Evolutionary conservation across 2,888 invertebrate genomes (phyloP).

Genomic region (Thecocarcelia acutangulata): DNA sequence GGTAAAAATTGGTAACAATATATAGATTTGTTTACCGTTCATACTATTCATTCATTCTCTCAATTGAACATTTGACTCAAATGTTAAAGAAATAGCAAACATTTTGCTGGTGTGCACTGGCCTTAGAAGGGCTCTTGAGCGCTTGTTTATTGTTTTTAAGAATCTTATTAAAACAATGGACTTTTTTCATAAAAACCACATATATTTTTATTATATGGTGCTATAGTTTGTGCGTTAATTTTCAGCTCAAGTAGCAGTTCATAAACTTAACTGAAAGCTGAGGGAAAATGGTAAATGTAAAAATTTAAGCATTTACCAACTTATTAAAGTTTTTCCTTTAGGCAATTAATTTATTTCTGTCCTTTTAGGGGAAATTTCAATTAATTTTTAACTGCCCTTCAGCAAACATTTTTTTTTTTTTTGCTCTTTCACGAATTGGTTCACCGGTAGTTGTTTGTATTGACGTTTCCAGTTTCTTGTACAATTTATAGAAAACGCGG

Average conservation of each 20-base stretch:
- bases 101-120: no score
- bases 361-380: constrained; percentile 51
- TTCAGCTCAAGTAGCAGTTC: background rate
- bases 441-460: background rate
- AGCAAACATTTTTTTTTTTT: background rate
- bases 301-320: constrained; percentile 40
- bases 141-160: no score
- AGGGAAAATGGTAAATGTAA: constrained; percentile 13
- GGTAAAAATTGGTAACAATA: no score
- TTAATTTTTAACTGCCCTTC: constrained; percentile 36
- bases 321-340: constrained; percentile 54
- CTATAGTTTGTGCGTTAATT: no score
- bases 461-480: background rate
- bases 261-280: background rate
- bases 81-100: no score
- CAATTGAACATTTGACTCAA: no score
- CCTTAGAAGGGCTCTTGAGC: no score
- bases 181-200: no score
- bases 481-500: background rate
- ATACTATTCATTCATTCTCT: no score
- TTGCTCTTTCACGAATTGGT: constrained; percentile 13
- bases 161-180: no score
- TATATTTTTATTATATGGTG: no score
- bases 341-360: constrained; percentile 58
- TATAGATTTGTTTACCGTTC: no score